These are phyloP conservation scores for Pseudoips prasinana DNA, from an alignment of 2,888 invertebrate species.

Conservation along the genomic window DNA sequence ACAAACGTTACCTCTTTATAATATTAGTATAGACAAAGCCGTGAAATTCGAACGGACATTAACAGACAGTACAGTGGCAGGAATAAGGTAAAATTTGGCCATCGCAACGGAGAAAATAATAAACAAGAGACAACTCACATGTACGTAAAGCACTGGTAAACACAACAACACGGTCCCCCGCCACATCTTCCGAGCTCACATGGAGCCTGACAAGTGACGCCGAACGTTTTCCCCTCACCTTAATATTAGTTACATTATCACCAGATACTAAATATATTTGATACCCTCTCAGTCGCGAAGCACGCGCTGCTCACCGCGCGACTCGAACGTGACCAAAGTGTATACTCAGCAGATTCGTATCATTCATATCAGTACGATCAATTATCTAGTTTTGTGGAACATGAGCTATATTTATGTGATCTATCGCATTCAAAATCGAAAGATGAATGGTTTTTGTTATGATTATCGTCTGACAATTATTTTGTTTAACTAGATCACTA, in stretches of 20 bases:
- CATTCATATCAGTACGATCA: conserved; percentile 20
- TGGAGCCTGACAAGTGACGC: conserved; percentile 30
- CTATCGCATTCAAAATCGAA: conserved; percentile 11
- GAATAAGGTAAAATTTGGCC: too few relatives aligned
- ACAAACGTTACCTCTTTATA: too few relatives aligned
- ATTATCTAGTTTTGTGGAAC: conserved; percentile 38
- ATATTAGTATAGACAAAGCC: too few relatives aligned
- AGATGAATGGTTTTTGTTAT: too few relatives aligned
- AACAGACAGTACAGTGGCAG: too few relatives aligned
- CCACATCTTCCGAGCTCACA: conserved; percentile 40
- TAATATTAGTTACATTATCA: conserved; percentile 22
- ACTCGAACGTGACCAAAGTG: conserved; percentile 34
- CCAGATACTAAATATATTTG: conserved; percentile 22
- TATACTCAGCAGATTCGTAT: conserved; percentile 16
- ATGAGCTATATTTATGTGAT: conserved; percentile 12
- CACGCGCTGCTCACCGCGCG: conserved; percentile 18
- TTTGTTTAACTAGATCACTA: too few relatives aligned
- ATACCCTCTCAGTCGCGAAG: conserved; percentile 9
- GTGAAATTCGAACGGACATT: too few relatives aligned
- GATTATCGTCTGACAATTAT: too few relatives aligned
- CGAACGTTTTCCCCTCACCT: conserved; percentile 4
- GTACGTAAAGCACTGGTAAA: conserved; percentile 20
- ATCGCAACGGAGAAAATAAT: too few relatives aligned
- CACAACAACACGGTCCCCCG: conserved; percentile 18
- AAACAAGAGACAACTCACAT: conserved; percentile 22